A percentile compares a stretch with the other conserved stretches of the same genome.
Conservation (phyloP, 1,140 invertebrate genomes). For the Drosophila setifemur region DNA sequence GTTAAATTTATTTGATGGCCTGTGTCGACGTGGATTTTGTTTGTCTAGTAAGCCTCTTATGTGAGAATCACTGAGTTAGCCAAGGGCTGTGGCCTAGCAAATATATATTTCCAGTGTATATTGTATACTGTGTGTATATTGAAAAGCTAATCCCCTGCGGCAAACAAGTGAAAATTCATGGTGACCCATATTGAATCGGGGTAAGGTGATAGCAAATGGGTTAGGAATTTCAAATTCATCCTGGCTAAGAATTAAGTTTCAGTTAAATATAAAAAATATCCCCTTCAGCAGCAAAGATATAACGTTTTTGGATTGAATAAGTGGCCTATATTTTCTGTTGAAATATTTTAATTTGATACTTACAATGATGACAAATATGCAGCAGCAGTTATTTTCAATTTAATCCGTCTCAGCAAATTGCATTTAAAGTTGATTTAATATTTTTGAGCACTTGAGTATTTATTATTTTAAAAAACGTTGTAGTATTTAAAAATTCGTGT, state of each 20-base stretch:
- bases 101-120: background rate
- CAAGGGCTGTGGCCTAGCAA: background rate
- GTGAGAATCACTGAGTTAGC: constrained; percentile 17
- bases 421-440: constrained; percentile 26
- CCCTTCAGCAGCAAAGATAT: background rate
- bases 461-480: constrained; percentile 12
- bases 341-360: constrained; percentile 3
- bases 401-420: constrained; percentile 26
- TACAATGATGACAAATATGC: constrained; percentile 8
- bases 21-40: constrained; percentile 18
- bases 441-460: constrained; percentile 7
- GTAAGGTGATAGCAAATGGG: no score
- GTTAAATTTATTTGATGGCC: constrained; percentile 49
- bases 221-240: no score
- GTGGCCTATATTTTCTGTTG: background rate
- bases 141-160: background rate
- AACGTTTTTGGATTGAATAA: constrained; percentile 34
- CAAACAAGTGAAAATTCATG: constrained; percentile 1
- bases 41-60: constrained; percentile 47
- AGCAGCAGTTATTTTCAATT: constrained; percentile 1
- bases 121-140: background rate
- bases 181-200: constrained; percentile 28
- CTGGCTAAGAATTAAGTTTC: no score
- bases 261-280: no score
- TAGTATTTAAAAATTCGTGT: constrained; percentile 13